Evolutionary conservation across 35 echinoderm and acorn worm species (phyloP), one percentile per base, ranked within the genome.

Genomic region (Heliocidaris tuberculata): DNA sequence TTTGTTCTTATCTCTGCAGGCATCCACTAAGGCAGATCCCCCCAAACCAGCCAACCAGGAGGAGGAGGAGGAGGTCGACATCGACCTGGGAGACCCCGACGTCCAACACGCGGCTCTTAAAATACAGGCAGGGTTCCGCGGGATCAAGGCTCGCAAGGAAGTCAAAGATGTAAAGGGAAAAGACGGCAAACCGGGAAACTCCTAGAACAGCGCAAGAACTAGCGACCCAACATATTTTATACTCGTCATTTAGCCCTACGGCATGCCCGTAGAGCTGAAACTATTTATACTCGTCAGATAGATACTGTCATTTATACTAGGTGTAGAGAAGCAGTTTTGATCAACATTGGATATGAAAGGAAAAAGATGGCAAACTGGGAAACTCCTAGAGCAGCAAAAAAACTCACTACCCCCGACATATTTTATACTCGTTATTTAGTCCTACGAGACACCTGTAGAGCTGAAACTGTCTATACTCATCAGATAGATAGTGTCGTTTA

Each of bases 61-160:
- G 56, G 90, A 95, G 87, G 97, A 98, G 94, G 97, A 98, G 88
- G 97, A 96, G 85, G 90, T 98, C 49, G 97, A 98, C 59, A 98
- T 98, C 92, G 97, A 97, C 85, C 93, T 97, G 31, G 95, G 88
- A 71, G 98, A 98, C 88, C 98, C 98, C 19, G 98, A 98, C 54
- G 98, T 98, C 24, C 93, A 96, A 90, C 92, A 88, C 48, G 98
- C 98, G 12, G 98, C 98, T 65, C 70, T 94, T 6, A 98, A 98
- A 94, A 98, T 98, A 49, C 98, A 98, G 93, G 96, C 96, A 31
- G 94, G 95, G 30, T 97, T 97, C 60, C 90, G 86, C 31, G 97
- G 97, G 50, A 92, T 97, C 56, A 95, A 96, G 94, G 88, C 87
- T 29, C 96, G 95, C 61, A 98, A 97, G 59, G 54, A 93, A 71